Evolutionary conservation across 2,113 vertebrate genomes (phyloP), one percentile per base, ranked within the genome.

Genomic region (Calyptommatus sinebrachiatus): DNA sequence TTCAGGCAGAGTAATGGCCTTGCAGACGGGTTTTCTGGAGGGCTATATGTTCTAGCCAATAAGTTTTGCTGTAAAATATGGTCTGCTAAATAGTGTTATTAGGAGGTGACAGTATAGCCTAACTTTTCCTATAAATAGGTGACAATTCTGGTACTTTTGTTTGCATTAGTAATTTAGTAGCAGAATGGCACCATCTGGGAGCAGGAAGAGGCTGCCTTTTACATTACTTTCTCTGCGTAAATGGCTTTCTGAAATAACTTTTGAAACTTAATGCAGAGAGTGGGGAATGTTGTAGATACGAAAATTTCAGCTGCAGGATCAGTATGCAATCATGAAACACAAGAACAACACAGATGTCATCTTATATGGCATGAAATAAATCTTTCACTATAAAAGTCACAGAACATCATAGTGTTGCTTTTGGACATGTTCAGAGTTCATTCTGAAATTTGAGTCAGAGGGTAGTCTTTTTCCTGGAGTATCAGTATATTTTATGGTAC

Each of bases 1-100:
- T 91, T 90, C 72, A 78, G 74, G 79, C 70, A 87, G 3, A 84
- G 48, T 89, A 65, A 88, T 78, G 71, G 83, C 74, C 50, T 89
- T 92, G 85, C 71, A 90, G 68, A 29, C 77, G 86, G 62, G 80
- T 85, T 73, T 72, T 85, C 53, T 62, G 69, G 41, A 88, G 79
- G 87, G 62, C 70, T 85, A 60, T 85, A 78, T 78, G 2, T 66
- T 6, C 50, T 65, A 65, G 28, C 7, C 80, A 83, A 86, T 77
- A 84, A 29, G 66, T 90, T 84, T 87, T 68, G 78, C 67, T 78
- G 3, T 76, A 78, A 70, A 91, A 87, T 85, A 46, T 81, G 46
- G 57, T 88, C 71, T 24, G 41, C 2, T 35, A 74, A 89, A 88
- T 63, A 63, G 29, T 82, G 81, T 62, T 82, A 73, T 79, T 48